These are phyloP conservation scores for Temnothorax unifasciatus DNA, from an alignment of 2,888 invertebrate genomes.

Conservation along the genomic window DNA sequence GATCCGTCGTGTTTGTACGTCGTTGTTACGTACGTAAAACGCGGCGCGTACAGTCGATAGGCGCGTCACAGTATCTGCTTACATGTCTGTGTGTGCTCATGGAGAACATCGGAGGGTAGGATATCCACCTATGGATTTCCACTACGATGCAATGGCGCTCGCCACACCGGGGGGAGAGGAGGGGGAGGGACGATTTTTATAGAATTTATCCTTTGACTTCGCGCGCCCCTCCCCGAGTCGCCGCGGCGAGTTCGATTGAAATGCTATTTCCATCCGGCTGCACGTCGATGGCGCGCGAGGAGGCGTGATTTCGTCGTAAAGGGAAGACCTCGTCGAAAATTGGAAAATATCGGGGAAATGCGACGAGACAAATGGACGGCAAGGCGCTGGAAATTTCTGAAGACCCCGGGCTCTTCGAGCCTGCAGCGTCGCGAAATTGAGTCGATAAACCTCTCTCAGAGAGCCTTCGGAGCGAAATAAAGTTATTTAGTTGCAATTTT, in stretches of 20 bases:
- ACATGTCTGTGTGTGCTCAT: constrained; percentile 10
- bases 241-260: constrained; percentile 55
- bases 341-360: constrained; percentile 45
- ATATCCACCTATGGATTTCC: constrained; percentile 73
- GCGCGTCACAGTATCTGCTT: constrained; percentile 11
- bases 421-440: constrained; percentile 34
- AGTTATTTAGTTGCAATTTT: constrained; percentile 50
- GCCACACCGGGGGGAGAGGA: neutral
- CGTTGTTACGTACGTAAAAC: constrained; percentile 1
- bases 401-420: too few species aligned
- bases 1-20: constrained; percentile 13
- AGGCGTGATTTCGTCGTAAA: constrained; percentile 38
- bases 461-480: constrained; percentile 20
- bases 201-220: constrained; percentile 53
- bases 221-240: constrained; percentile 46
- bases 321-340: constrained; percentile 40
- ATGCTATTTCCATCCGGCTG: constrained; percentile 53
- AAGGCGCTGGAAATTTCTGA: constrained; percentile 21
- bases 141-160: constrained; percentile 55
- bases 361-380: constrained; percentile 29
- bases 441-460: constrained; percentile 39
- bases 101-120: constrained; percentile 61
- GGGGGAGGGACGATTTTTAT: constrained; percentile 59
- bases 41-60: neutral
- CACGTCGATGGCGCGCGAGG: constrained; percentile 19